Conservation (phyloP, 2,113 vertebrate genomes). For the Hiodon alosoides region DNA sequence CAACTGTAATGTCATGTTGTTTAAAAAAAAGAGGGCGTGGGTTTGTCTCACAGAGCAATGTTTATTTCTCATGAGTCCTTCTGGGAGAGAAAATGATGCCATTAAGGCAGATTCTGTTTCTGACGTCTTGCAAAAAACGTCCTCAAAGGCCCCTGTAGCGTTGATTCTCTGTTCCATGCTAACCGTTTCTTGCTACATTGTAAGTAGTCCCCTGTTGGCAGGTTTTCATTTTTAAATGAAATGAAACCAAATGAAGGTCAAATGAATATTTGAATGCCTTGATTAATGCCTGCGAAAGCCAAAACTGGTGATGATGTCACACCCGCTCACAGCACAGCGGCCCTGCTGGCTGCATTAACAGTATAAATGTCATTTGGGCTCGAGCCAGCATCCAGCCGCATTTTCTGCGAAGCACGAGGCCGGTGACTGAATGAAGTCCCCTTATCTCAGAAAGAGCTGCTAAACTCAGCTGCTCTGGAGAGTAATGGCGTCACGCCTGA, state of each 20-base stretch:
- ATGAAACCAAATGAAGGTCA: not conserved
- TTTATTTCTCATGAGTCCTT: constrained; percentile 6
- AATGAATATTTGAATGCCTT: not conserved
- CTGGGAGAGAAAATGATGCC: constrained; percentile 18
- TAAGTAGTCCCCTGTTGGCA: too few species aligned
- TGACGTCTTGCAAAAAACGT: constrained; percentile 43
- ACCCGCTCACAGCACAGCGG: not conserved
- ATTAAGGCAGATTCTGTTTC: constrained; percentile 46
- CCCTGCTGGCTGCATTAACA: not conserved
- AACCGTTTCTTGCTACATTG: too few species aligned
- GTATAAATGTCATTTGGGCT: not conserved
- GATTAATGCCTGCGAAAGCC: not conserved
- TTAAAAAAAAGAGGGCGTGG: not conserved
- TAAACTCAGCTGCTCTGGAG: not conserved
- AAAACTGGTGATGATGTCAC: not conserved
- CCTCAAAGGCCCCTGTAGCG: too few species aligned
- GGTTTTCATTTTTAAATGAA: not conserved
- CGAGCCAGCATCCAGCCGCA: not conserved
- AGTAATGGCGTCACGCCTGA: constrained; percentile 2
- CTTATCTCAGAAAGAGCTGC: constrained; percentile 3
- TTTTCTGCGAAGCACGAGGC: not conserved
- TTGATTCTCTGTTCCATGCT: too few species aligned
- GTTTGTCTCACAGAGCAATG: not conserved
- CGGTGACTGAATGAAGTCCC: not conserved
- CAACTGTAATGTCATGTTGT: constrained; percentile 2